Conservation (phyloP, 2,113 vertebrate species). For the Prinia subflava region DNA sequence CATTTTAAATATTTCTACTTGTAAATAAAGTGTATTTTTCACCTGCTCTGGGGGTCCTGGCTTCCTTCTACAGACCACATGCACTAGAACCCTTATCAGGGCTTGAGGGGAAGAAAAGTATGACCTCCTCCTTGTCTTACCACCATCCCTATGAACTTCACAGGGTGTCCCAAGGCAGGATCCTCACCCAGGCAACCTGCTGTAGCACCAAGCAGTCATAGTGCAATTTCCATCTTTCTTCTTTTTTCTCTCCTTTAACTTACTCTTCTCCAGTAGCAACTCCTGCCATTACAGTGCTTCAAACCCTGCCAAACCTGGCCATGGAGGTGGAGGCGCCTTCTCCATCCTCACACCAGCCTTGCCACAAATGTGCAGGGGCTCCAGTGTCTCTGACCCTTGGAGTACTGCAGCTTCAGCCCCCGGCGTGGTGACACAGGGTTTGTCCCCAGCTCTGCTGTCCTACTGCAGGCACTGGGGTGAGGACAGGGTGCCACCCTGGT, state of each 20-base stretch:
- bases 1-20: conserved; percentile 55
- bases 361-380: neutral
- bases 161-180: neutral
- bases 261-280: neutral
- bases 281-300: neutral
- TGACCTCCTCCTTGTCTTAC: neutral
- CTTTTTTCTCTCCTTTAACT: neutral
- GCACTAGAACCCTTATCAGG: neutral
- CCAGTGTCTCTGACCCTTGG: no score
- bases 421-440: neutral
- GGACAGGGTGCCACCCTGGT: neutral
- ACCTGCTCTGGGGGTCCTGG: neutral
- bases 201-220: neutral
- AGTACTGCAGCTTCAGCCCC: neutral
- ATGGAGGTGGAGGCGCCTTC: no score
- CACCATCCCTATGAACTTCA: neutral
- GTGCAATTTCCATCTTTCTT: no score
- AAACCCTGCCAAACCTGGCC: no score
- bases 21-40: conserved; percentile 70
- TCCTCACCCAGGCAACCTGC: neutral
- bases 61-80: neutral
- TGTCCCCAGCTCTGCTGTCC: neutral
- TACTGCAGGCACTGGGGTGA: neutral
- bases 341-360: neutral
- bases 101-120: neutral